Percentiles rank a stretch among this genome's conserved stretches.
phyloP scores from a whole-genome alignment of 2,113 vertebrate species.

The Mustela nigripes region DNA sequence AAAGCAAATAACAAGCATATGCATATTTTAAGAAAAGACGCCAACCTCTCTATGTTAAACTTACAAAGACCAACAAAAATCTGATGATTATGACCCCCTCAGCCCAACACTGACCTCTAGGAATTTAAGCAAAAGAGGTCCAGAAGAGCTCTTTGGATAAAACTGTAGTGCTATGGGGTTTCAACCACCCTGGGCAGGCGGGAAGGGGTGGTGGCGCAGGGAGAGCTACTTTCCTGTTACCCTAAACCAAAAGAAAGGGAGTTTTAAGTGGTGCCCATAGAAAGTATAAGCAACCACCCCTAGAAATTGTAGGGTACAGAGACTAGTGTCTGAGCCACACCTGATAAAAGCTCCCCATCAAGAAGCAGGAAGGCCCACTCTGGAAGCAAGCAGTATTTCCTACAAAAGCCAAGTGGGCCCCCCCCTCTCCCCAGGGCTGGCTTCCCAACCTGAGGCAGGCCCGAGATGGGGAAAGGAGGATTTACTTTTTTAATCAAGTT shows the following conservation, averaged over 20 bases:
- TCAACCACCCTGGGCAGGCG: background rate
- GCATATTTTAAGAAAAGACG: background rate
- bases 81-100: background rate
- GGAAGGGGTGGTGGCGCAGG: too few species aligned
- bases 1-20: background rate
- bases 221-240: background rate
- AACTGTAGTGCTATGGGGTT: background rate
- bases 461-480: background rate
- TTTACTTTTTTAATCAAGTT: slow-evolving; percentile 19
- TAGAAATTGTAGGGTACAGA: background rate
- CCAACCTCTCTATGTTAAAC: background rate
- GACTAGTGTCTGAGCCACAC: background rate
- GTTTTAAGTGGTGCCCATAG: background rate
- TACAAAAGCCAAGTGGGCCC: background rate
- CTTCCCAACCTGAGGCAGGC: background rate
- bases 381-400: background rate
- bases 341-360: background rate
- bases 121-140: background rate
- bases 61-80: background rate
- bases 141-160: background rate
- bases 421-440: background rate
- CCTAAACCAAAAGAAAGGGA: background rate
- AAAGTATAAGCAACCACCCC: background rate
- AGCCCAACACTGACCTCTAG: background rate
- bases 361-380: background rate